A percentile compares a stretch with the other conserved stretches of the same genome.
Evolutionary conservation across 2,888 invertebrate species (phyloP).

Genomic region (Hanleya hanleyi): DNA sequence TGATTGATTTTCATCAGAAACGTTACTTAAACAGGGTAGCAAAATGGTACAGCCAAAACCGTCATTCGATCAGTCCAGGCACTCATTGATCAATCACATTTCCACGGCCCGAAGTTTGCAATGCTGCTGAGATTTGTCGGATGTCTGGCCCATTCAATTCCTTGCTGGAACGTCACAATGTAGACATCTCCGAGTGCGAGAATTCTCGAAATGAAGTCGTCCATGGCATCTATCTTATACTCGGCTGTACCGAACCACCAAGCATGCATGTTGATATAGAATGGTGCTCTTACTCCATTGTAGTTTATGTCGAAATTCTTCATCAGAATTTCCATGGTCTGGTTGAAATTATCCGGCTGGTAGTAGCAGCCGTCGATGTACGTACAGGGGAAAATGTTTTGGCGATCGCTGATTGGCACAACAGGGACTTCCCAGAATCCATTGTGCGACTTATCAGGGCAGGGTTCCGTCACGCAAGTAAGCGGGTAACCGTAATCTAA

Average conservation of each 20-base stretch:
- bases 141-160: slow-evolving; percentile 21
- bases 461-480: not conserved
- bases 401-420: slow-evolving; percentile 39
- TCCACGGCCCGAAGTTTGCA: not conserved
- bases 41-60: too few relatives aligned
- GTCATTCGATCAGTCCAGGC: too few relatives aligned
- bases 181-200: slow-evolving; percentile 20
- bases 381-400: slow-evolving; percentile 25
- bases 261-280: slow-evolving; percentile 86
- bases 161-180: slow-evolving; percentile 17
- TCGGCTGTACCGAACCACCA: slow-evolving; percentile 84
- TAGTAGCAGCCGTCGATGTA: slow-evolving; percentile 21
- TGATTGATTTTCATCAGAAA: too few relatives aligned
- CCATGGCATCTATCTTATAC: slow-evolving; percentile 17
- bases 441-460: slow-evolving; percentile 53
- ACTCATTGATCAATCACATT: too few relatives aligned
- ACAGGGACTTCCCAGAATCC: slow-evolving; percentile 81
- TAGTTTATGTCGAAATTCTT: slow-evolving; percentile 85
- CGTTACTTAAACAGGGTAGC: too few relatives aligned
- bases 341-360: slow-evolving; percentile 12
- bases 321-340: slow-evolving; percentile 75
- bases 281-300: slow-evolving; percentile 80
- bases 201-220: slow-evolving; percentile 19
- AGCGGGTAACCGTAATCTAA: not conserved
- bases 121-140: not conserved